These are phyloP conservation scores for Clivina fossor DNA, from an alignment of 2,888 invertebrate genomes.

Conservation along the genomic window DNA sequence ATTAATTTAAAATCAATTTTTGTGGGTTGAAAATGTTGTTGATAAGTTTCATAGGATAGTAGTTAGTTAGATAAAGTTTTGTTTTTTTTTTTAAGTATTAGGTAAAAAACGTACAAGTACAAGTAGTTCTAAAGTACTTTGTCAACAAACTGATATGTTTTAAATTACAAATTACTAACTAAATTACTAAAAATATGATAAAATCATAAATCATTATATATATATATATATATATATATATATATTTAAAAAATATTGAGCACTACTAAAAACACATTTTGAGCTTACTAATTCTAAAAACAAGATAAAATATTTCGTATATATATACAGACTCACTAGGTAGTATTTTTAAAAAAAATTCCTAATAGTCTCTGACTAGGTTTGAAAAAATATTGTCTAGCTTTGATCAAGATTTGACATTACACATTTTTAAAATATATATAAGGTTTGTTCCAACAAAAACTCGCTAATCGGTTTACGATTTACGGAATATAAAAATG, in stretches of 20 bases:
- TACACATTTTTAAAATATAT: conserved; percentile 11
- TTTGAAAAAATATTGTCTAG: conserved; percentile 34
- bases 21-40: conserved; percentile 1
- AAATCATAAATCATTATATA: not conserved
- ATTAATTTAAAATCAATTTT: conserved; percentile 10
- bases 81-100: conserved; percentile 14
- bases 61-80: too few relatives aligned
- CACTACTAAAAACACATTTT: conserved; percentile 23
- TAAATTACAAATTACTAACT: not conserved
- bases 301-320: conserved; percentile 16
- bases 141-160: conserved; percentile 18
- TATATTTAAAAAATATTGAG: conserved; percentile 15
- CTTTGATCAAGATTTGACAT: conserved; percentile 19
- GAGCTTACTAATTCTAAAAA: conserved; percentile 24
- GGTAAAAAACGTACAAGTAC: conserved; percentile 21
- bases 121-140: conserved; percentile 1
- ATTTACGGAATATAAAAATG: not conserved
- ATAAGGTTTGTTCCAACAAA: not conserved
- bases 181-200: not conserved
- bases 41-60: conserved; percentile 8
- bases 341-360: conserved; percentile 24
- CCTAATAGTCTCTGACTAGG: conserved; percentile 26
- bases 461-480: not conserved
- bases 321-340: conserved; percentile 22
- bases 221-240: not conserved